A percentile compares a stretch with the other conserved stretches of the same genome.
Conservation (phyloP, 2,888 invertebrate genomes). For the Andrena camellia region DNA sequence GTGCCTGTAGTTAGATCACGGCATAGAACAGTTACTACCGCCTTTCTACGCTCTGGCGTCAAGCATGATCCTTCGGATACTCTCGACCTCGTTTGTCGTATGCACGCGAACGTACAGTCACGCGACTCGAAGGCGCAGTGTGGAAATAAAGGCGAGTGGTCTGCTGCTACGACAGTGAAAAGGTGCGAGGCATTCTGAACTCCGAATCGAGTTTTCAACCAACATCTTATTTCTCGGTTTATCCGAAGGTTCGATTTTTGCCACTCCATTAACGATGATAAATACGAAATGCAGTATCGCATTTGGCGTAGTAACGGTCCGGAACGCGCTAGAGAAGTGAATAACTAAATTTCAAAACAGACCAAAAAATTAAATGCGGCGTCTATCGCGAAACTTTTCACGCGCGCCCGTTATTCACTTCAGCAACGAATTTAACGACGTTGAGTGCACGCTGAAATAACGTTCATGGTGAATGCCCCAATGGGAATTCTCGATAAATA, state of each 20-base stretch:
- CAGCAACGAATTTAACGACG: background rate
- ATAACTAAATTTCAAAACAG: background rate
- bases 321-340: constrained; percentile 6
- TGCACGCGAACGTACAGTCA: constrained; percentile 19
- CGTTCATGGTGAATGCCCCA: background rate
- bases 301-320: background rate
- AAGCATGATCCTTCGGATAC: constrained; percentile 44
- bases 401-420: background rate
- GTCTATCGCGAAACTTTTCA: background rate
- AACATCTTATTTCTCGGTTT: background rate
- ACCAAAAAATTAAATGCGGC: background rate
- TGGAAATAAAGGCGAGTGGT: constrained; percentile 23
- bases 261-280: background rate
- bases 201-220: background rate
- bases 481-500: background rate
- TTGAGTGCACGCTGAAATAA: background rate
- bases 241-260: background rate
- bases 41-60: constrained; percentile 23
- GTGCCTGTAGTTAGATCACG: constrained; percentile 3
- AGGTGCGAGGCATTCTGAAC: background rate
- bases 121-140: constrained; percentile 28
- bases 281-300: background rate
- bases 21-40: background rate
- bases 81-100: constrained; percentile 18
- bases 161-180: constrained; percentile 6